Percentiles rank a stretch among this genome's conserved stretches.
phyloP scores from a whole-genome alignment of 2,797 vertebrate species.

The Liparis tanakae region DNA sequence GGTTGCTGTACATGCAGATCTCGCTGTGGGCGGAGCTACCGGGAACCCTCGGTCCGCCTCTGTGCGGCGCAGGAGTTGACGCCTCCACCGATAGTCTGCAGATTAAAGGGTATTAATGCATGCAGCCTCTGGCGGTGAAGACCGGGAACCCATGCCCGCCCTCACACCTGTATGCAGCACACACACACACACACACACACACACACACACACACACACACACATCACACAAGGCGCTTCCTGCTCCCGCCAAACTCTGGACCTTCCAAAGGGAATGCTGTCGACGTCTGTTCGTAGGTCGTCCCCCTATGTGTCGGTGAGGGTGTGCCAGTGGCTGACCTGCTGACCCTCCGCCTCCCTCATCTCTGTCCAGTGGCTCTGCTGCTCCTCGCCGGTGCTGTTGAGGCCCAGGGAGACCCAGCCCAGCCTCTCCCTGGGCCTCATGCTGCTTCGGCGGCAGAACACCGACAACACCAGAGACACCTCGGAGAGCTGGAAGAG shows the following conservation, averaged over 20 bases:
- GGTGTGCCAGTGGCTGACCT: constrained; percentile 95
- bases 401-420: constrained; percentile 95
- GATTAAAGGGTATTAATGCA: constrained; percentile 54
- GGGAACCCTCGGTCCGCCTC: constrained; percentile 3
- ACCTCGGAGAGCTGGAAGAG: constrained; percentile 98
- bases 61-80: constrained; percentile 20
- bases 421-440: constrained; percentile 93
- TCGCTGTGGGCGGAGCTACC: constrained; percentile 34
- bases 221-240: constrained; percentile 31
- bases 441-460: constrained; percentile 93
- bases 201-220: constrained; percentile 30
- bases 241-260: constrained; percentile 8
- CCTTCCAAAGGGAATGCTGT: constrained; percentile 9
- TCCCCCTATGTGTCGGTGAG: constrained; percentile 87
- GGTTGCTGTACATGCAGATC: constrained; percentile 62
- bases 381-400: constrained; percentile 95
- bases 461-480: constrained; percentile 93
- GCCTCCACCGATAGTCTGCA: constrained; percentile 21
- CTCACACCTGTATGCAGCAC: constrained; percentile 50
- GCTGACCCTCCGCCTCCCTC: constrained; percentile 95
- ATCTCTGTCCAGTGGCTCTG: constrained; percentile 95
- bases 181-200: constrained; percentile 37
- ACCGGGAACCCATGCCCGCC: constrained; percentile 37
- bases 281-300: background rate
- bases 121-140: constrained; percentile 62